Evolutionary conservation across 2,888 invertebrate species (phyloP), one percentile per base, ranked within the genome.

Genomic region (Graphium colonna): DNA sequence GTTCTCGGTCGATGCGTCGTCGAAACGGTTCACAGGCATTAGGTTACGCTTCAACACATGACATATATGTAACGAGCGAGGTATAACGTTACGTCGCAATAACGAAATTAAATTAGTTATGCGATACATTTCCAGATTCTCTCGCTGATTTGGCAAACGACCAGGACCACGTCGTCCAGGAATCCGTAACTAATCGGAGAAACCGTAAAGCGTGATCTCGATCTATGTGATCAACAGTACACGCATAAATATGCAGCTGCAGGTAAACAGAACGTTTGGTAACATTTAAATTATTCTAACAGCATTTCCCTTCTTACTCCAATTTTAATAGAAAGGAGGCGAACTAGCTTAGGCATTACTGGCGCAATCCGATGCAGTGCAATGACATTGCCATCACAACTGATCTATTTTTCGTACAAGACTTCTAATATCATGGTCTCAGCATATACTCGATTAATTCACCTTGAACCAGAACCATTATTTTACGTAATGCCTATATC

Each of bases 401-500:
- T 40, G 44, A 45, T 55, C 57, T 31, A 52, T 51, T 56, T 60
- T 45, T 18, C 40, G 43, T 42, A 50, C 15, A 3, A 36, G n/a
- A 4, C 12, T 5, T 12, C 3, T 9, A 12, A 4, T 36, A 45
- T 48, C 49, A 61, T 60, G 57, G 56, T 63, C 53, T 58, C 36
- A 38, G 62, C 60, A 68, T 65, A 63, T 57, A 60, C 60, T 67
- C 68, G 64, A 65, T 67, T 73, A 65, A 71, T 69, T 82, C 69
- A 85, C 88, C 88, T 89, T 89, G 89, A 88, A 84, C 84, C 70
- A 69, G 62, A 64, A 65, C 69, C 72, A 73, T 81, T 79, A 84
- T 82, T 86, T 85, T 83, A 85, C 79, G 82, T 88, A 87, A 89
- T 86, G 82, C 71, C 77, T 70, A 66, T 80, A 80, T 79, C 79